A percentile compares a stretch with the other conserved stretches of the same genome.
These are phyloP conservation scores for Nibea albiflora DNA, from an alignment of 2,113 vertebrate species.

Conservation along the genomic window DNA sequence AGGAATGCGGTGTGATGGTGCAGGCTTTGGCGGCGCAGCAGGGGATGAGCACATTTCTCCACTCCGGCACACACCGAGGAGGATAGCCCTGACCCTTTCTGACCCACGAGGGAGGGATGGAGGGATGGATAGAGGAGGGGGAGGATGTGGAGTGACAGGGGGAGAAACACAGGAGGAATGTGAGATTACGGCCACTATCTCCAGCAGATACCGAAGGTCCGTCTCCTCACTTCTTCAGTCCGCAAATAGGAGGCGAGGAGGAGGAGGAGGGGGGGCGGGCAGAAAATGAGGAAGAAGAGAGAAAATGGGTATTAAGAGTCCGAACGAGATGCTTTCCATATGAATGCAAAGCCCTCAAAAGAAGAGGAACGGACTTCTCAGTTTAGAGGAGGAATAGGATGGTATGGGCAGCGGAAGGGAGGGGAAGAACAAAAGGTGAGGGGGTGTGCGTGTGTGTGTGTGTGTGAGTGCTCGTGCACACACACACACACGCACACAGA, in stretches of 20 bases:
- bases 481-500: conserved; percentile 27
- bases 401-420: conserved; percentile 34
- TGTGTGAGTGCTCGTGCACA: neutral
- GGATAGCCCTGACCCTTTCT: conserved; percentile 67
- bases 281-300: conserved; percentile 51
- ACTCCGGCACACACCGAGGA: conserved; percentile 26
- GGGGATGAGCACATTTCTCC: conserved; percentile 46
- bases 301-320: conserved; percentile 46
- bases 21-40: neutral
- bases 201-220: conserved; percentile 70
- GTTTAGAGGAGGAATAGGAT: conserved; percentile 67
- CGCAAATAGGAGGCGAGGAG: conserved; percentile 48
- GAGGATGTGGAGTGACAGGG: conserved; percentile 74
- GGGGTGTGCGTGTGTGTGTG: conserved; percentile 42
- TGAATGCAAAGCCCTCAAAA: conserved; percentile 56
- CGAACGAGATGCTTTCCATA: conserved; percentile 60
- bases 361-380: conserved; percentile 46
- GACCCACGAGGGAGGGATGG: conserved; percentile 53
- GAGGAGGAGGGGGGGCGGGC: neutral
- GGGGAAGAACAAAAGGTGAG: conserved; percentile 71
- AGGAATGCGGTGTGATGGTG: conserved; percentile 3
- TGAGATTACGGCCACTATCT: conserved; percentile 80
- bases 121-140: conserved; percentile 41
- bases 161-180: conserved; percentile 80
- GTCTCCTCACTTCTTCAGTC: conserved; percentile 75